These are phyloP conservation scores for Coregonus clupeaformis DNA, from an alignment of 2,113 vertebrate species.

Conservation along the genomic window DNA sequence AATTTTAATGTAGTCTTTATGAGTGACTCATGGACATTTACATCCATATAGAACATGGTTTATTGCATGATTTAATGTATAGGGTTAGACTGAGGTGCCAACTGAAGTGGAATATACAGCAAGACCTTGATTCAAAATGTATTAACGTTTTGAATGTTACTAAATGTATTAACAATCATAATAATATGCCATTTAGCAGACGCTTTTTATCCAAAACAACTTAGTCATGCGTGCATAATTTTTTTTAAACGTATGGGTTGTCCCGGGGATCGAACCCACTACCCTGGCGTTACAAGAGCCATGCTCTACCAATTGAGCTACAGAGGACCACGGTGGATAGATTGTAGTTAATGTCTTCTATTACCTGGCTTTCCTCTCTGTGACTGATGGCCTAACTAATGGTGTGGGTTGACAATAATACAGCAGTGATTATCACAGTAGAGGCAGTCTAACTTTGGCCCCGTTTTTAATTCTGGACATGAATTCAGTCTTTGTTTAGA, in stretches of 20 bases:
- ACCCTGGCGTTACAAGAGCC: too few relatives aligned
- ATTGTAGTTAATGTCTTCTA: constrained; percentile 1
- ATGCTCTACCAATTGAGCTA: too few relatives aligned
- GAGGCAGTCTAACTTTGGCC: constrained; percentile 7
- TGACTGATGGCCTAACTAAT: constrained; percentile 12
- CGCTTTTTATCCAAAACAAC: too few relatives aligned
- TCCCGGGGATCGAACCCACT: too few relatives aligned
- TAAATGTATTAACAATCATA: constrained; percentile 9
- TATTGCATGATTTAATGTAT: constrained; percentile 43
- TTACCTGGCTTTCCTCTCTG: constrained; percentile 1
- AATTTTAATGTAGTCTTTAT: constrained; percentile 19
- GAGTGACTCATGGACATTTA: constrained; percentile 20
- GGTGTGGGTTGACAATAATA: background rate
- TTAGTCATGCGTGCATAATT: too few relatives aligned
- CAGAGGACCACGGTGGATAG: too few relatives aligned
- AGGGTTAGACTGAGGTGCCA: constrained; percentile 28
- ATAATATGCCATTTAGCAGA: too few relatives aligned
- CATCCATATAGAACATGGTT: too few relatives aligned
- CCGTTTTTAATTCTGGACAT: constrained; percentile 18
- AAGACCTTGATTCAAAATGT: background rate
- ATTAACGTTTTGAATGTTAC: too few relatives aligned
- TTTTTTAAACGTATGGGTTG: too few relatives aligned
- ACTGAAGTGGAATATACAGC: constrained; percentile 4
- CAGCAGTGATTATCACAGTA: background rate
- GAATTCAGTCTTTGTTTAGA: background rate